Percentiles rank a stretch among this genome's conserved stretches.
phyloP scores from a whole-genome alignment of 1,140 invertebrate genomes.

The Onthophagus taurus region DNA sequence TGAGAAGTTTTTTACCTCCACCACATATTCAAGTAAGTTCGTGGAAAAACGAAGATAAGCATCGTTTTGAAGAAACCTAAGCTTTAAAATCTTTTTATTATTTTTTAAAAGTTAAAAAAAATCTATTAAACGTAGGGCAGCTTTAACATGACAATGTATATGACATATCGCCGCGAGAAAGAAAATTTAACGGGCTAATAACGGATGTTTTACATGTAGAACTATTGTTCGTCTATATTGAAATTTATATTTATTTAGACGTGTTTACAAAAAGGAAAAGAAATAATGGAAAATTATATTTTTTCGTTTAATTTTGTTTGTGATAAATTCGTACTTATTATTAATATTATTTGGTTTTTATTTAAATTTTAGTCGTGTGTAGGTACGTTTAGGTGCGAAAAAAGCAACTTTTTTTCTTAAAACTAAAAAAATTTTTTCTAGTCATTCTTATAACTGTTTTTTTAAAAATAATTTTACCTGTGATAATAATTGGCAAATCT shows the following conservation, averaged over 20 bases:
- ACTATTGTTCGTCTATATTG: neutral
- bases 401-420: neutral
- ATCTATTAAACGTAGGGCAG: conserved; percentile 1
- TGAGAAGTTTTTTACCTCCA: conserved; percentile 71
- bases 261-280: too few relatives aligned
- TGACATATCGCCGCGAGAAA: neutral
- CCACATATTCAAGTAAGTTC: conserved; percentile 78
- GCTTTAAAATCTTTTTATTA: conserved; percentile 1
- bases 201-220: neutral
- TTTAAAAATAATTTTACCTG: neutral
- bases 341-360: too few relatives aligned
- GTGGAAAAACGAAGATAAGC: conserved; percentile 79
- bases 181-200: neutral
- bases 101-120: neutral
- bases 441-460: neutral
- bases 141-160: neutral
- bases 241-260: neutral
- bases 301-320: too few relatives aligned
- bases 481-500: too few relatives aligned
- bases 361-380: too few relatives aligned
- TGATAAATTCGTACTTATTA: too few relatives aligned
- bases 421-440: neutral
- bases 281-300: too few relatives aligned
- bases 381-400: too few relatives aligned
- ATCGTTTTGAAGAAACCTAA: conserved; percentile 45